Evolutionary conservation across 1,140 invertebrate genomes (phyloP), one percentile per base, ranked within the genome.

Genomic region (Apis laboriosa): DNA sequence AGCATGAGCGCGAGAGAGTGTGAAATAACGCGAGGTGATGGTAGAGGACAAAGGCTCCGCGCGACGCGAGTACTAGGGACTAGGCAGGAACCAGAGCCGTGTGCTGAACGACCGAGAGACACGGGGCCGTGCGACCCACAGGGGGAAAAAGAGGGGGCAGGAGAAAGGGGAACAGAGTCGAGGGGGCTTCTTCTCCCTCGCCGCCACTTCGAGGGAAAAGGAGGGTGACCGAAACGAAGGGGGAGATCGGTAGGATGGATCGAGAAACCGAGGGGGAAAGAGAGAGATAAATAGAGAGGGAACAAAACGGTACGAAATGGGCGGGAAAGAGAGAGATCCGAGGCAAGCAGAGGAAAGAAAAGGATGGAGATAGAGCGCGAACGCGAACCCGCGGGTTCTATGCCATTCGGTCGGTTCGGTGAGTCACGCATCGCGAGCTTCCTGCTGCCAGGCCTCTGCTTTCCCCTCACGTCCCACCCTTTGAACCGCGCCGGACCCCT

Each of bases 401-500:
- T 86, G 84, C 86, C 89, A 87, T 89, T 90, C 90, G 88, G 90
- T 89, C 82, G 84, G 87, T 91, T 91, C 89, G 90, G 91, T 92
- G 92, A 93, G 92, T 93, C 92, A 93, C 92, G 92, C 92, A 92
- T 90, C 92, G 92, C 92, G 92, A 91, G 92, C 92, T 93, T 92
- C 92, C 92, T 93, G 91, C 88, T 92, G 92, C 87, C 89, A 85
- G 85, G 82, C 84, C 83, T 80, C 51, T 79, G 17, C 71, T 61
- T 53, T 74, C 43, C 51, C 79, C 24, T 49, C 73, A n/a, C 77
- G 11, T 66, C 83, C 72, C 63, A 64, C 85, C 77, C 73, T 55
- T 63, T 76, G 61, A 28, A 28, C 84, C 72, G 77, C 79, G 73
- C 80, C n/a, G 24, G 76, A 53, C 49, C 75, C 58, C 60, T 66